These are phyloP conservation scores for Dilophus febrilis DNA, from an alignment of 2,888 invertebrate genomes.

Conservation along the genomic window DNA sequence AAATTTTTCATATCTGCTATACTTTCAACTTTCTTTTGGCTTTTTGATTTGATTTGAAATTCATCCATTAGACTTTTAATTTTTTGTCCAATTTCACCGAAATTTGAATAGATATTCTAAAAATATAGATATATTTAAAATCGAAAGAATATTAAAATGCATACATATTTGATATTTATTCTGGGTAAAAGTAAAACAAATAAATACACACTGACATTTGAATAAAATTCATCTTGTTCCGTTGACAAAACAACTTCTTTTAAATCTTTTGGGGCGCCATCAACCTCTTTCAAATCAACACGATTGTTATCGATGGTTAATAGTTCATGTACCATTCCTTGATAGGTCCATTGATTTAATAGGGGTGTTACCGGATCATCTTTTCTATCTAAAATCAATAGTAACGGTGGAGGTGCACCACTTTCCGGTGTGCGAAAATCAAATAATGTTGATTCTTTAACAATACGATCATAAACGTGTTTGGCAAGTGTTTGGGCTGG, in stretches of 20 bases:
- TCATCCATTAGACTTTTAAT: constrained; percentile 96
- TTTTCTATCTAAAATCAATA: constrained; percentile 81
- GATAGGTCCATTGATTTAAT: constrained; percentile 97
- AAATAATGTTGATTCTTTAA: constrained; percentile 74
- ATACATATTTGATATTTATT: background rate
- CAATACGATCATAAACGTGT: constrained; percentile 65
- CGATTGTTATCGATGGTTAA: constrained; percentile 85
- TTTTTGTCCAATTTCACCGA: constrained; percentile 95
- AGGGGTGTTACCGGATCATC: constrained; percentile 94
- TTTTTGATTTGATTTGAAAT: constrained; percentile 88
- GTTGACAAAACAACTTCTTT: constrained; percentile 85
- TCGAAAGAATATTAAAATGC: constrained; percentile 3
- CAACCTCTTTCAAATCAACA: constrained; percentile 70
- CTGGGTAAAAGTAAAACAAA: background rate
- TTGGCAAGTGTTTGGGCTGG: constrained; percentile 73
- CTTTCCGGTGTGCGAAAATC: constrained; percentile 53
- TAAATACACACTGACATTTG: constrained; percentile 39
- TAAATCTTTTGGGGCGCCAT: constrained; percentile 74
- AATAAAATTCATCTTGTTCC: constrained; percentile 95
- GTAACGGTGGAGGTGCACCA: constrained; percentile 53
- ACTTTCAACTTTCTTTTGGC: constrained; percentile 93
- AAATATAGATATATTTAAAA: constrained; percentile 9
- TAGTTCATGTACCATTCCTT: constrained; percentile 99
- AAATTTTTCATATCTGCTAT: constrained; percentile 98
- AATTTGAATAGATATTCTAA: constrained; percentile 86